Conservation (phyloP, 2,888 invertebrate genomes). For the Macrophya annulata region DNA sequence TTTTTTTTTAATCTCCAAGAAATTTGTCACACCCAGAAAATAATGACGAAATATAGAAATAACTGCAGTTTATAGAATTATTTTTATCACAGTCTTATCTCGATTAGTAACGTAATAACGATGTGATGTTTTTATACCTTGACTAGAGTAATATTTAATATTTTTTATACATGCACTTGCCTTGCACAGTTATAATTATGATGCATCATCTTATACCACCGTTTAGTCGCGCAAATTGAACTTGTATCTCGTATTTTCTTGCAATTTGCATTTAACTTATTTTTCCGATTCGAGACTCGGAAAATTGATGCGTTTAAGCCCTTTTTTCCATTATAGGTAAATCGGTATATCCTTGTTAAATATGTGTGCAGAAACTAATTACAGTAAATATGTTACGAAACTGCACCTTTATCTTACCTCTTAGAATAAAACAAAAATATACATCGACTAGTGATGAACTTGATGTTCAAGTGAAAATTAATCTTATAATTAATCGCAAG, state of each 20-base stretch:
- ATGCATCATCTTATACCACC: no score
- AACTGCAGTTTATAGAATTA: background rate
- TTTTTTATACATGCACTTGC: background rate
- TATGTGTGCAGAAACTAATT: no score
- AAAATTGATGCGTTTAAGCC: background rate
- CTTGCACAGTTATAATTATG: no score
- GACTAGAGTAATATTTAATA: background rate
- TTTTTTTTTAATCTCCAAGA: background rate
- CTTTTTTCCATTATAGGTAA: background rate
- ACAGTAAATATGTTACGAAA: background rate
- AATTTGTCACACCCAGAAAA: background rate
- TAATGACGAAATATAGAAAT: background rate
- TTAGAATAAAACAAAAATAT: background rate
- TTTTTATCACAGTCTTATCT: background rate
- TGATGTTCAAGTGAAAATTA: background rate
- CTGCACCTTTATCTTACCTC: background rate
- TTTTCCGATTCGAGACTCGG: background rate
- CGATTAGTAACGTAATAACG: background rate
- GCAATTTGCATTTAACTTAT: background rate
- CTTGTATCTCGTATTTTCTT: no score
- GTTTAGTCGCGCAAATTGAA: no score
- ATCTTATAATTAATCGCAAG: conserved; percentile 3
- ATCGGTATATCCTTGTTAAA: no score
- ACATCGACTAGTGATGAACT: background rate
- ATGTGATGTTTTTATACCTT: background rate